Conservation (phyloP, 30 jellyfish, hydroid and myxozoan species). For the Aurelia sp. region DNA sequence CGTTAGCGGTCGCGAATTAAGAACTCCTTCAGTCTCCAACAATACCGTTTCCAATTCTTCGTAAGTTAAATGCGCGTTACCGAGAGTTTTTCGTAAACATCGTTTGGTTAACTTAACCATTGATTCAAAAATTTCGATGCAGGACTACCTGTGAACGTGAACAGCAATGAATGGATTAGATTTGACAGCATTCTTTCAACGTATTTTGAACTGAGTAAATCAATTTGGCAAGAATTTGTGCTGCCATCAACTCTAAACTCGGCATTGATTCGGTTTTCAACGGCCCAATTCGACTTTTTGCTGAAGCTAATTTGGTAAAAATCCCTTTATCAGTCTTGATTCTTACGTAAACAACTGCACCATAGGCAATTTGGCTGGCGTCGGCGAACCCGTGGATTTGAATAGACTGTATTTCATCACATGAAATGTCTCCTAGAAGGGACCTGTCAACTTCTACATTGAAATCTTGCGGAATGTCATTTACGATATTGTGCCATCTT, state of each 20-base stretch:
- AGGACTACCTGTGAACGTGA: constrained; percentile 25
- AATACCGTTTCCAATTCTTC: constrained; percentile 18
- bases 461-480: background rate
- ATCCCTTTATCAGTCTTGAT: background rate
- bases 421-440: background rate
- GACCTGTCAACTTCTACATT: background rate
- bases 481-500: constrained; percentile 13
- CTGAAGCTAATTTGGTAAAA: background rate
- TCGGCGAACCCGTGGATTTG: constrained; percentile 40
- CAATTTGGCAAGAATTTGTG: constrained; percentile 8
- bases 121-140: constrained; percentile 48
- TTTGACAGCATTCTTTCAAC: background rate
- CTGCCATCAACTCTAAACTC: constrained; percentile 34
- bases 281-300: constrained; percentile 26
- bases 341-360: constrained; percentile 37
- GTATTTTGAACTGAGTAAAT: constrained; percentile 7
- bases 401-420: background rate
- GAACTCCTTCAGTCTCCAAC: constrained; percentile 16
- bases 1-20: constrained; percentile 54
- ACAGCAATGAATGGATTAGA: constrained; percentile 13
- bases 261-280: constrained; percentile 20
- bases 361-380: constrained; percentile 34
- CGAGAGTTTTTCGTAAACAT: constrained; percentile 36
- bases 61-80: background rate
- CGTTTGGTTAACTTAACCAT: constrained; percentile 34